Conservation (phyloP, 2,888 invertebrate species). For the Timema cristinae region DNA sequence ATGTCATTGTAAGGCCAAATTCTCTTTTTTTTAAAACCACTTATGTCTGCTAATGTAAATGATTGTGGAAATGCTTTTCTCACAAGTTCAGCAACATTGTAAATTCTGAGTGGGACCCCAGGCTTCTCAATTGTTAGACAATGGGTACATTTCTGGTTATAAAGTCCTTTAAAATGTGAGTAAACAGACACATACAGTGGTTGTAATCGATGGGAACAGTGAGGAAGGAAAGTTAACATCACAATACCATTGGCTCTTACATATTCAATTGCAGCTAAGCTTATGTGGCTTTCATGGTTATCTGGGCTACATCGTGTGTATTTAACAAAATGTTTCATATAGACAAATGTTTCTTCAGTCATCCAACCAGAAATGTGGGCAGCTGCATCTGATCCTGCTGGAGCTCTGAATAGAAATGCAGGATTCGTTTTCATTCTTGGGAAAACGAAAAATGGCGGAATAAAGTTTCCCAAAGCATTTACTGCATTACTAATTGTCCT, state of each 20-base stretch:
- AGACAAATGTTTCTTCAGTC: slow-evolving; percentile 8
- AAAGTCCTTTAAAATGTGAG: slow-evolving; percentile 37
- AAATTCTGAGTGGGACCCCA: slow-evolving; percentile 39
- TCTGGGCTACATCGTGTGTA: background rate
- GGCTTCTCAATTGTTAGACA: slow-evolving; percentile 38
- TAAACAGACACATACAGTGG: slow-evolving; percentile 39
- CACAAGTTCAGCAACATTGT: background rate
- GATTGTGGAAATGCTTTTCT: slow-evolving; percentile 3
- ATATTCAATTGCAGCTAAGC: slow-evolving; percentile 9
- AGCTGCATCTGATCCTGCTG: slow-evolving; percentile 3
- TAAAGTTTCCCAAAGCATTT: slow-evolving; percentile 9
- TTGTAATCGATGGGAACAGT: slow-evolving; percentile 43
- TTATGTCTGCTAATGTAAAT: slow-evolving; percentile 1
- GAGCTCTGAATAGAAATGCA: background rate
- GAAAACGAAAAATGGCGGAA: slow-evolving; percentile 1
- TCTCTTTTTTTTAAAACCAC: background rate
- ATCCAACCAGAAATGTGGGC: slow-evolving; percentile 8
- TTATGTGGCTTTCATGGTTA: slow-evolving; percentile 15
- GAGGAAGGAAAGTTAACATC: slow-evolving; percentile 42
- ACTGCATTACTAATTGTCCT: slow-evolving; percentile 10
- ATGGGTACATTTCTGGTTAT: slow-evolving; percentile 31
- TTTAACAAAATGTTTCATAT: slow-evolving; percentile 16
- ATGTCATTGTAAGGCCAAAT: background rate
- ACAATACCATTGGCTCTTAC: slow-evolving; percentile 42
- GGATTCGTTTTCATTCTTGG: background rate